A percentile compares a stretch with the other conserved stretches of the same genome.
Conservation (phyloP, 1,140 invertebrate species). For the Drosophila orena region DNA sequence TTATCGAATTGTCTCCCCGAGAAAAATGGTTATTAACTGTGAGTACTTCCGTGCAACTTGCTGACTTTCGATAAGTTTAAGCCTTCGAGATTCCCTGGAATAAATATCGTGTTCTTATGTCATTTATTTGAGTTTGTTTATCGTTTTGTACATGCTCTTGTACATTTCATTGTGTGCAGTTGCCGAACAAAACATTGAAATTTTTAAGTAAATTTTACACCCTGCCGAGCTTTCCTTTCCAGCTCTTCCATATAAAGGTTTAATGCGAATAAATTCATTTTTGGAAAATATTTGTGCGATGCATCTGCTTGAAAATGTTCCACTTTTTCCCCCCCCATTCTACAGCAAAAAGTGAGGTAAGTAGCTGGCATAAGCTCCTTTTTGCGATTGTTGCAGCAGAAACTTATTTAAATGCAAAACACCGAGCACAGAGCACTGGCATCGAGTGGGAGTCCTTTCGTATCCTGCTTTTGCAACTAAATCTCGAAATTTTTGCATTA, state of each 20-base stretch:
- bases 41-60: background rate
- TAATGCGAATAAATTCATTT: constrained; percentile 11
- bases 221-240: constrained; percentile 10
- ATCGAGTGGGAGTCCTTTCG: constrained; percentile 18
- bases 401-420: constrained; percentile 72
- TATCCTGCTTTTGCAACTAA: constrained; percentile 28
- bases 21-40: constrained; percentile 42
- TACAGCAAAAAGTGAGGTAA: constrained; percentile 35
- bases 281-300: constrained; percentile 4
- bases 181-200: constrained; percentile 2
- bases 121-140: constrained; percentile 15
- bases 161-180: constrained; percentile 13
- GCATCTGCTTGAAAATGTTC: background rate
- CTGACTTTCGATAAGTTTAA: constrained; percentile 1
- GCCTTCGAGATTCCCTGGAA: background rate
- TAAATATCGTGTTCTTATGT: background rate
- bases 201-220: constrained; percentile 11
- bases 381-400: constrained; percentile 14
- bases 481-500: constrained; percentile 37
- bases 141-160: constrained; percentile 5
- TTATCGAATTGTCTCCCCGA: constrained; percentile 53
- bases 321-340: constrained; percentile 6
- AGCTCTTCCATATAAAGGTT: constrained; percentile 11
- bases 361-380: constrained; percentile 44
- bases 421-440: constrained; percentile 27